Conservation (phyloP, 2,888 invertebrate species). For the Pyrgus malvae region DNA sequence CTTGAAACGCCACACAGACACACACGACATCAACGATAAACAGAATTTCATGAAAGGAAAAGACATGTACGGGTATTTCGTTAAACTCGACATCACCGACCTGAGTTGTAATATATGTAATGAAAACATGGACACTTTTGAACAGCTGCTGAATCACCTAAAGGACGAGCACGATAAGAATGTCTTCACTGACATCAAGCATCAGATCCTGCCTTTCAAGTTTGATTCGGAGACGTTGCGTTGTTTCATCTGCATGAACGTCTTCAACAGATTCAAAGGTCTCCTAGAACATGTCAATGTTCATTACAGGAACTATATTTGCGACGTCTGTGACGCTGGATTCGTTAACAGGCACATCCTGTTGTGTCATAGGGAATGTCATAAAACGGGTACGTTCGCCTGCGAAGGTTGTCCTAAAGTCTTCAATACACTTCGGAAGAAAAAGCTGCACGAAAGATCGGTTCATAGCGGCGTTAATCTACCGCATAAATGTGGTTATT, state of each 20-base stretch:
- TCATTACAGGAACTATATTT: constrained; percentile 54
- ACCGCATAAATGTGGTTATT: constrained; percentile 48
- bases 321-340: constrained; percentile 47
- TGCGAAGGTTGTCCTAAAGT: constrained; percentile 42
- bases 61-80: constrained; percentile 43
- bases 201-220: constrained; percentile 56
- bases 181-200: constrained; percentile 48
- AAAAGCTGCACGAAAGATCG: constrained; percentile 39
- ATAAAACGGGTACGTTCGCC: constrained; percentile 38
- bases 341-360: constrained; percentile 45
- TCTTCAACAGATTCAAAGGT: constrained; percentile 48
- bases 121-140: constrained; percentile 39
- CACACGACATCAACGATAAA: constrained; percentile 38
- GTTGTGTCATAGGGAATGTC: constrained; percentile 37
- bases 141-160: constrained; percentile 48
- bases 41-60: constrained; percentile 42
- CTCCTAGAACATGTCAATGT: constrained; percentile 52
- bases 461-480: constrained; percentile 35
- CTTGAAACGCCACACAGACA: constrained; percentile 48
- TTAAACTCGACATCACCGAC: constrained; percentile 56
- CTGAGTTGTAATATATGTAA: constrained; percentile 52
- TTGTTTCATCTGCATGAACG: constrained; percentile 48
- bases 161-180: constrained; percentile 42
- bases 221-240: constrained; percentile 44
- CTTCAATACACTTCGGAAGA: constrained; percentile 41